Evolutionary conservation across 30 jellyfish, hydroid and myxozoan species (phyloP).

Genomic region (Mastigias papua): DNA sequence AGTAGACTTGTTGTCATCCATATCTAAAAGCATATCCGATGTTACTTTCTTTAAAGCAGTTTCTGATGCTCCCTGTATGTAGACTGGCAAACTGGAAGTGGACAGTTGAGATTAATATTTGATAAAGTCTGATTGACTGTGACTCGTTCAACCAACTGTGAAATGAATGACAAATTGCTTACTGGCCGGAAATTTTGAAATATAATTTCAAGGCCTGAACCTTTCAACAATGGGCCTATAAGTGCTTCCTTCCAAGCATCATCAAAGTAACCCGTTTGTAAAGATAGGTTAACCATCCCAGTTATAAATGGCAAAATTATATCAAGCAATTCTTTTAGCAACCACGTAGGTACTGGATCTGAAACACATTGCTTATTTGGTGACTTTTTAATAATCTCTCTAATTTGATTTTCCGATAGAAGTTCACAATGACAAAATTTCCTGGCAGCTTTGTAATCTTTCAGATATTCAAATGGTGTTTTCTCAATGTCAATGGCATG

Average conservation of each 20-base stretch:
- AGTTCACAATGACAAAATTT: constrained; percentile 31
- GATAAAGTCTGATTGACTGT: neutral
- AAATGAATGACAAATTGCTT: constrained; percentile 40
- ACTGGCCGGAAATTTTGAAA: constrained; percentile 40
- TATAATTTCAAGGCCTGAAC: constrained; percentile 15
- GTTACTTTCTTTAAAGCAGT: constrained; percentile 53
- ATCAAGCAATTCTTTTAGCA: constrained; percentile 49
- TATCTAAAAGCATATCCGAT: constrained; percentile 29
- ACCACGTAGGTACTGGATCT: constrained; percentile 65
- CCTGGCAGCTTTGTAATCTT: constrained; percentile 9
- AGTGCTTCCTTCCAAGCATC: constrained; percentile 47
- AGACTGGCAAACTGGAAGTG: constrained; percentile 36
- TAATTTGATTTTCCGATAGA: constrained; percentile 31
- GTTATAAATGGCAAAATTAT: constrained; percentile 49
- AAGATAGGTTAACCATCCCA: constrained; percentile 14
- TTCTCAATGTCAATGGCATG: constrained; percentile 8
- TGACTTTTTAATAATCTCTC: constrained; percentile 26
- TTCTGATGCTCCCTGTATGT: constrained; percentile 44
- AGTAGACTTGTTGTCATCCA: constrained; percentile 54
- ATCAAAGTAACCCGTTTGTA: too few relatives aligned
- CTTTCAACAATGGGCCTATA: constrained; percentile 35
- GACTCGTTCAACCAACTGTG: constrained; percentile 29
- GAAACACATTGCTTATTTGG: constrained; percentile 19
- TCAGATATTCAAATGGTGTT: constrained; percentile 31
- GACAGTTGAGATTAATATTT: constrained; percentile 9